Evolutionary conservation across 2,888 invertebrate species (phyloP).

Genomic region (Eupithecia inturbata): DNA sequence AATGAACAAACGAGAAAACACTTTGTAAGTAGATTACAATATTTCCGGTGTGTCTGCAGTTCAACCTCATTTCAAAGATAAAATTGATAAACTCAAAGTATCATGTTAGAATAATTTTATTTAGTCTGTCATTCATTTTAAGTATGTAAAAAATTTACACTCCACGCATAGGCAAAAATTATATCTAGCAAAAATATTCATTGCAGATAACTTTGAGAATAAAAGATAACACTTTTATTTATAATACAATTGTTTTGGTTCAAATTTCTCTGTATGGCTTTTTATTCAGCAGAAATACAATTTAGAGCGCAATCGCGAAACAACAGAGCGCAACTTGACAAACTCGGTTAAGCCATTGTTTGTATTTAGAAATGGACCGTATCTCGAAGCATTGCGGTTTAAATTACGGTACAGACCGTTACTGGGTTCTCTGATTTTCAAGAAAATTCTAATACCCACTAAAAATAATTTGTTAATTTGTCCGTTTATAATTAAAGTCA

Average conservation of each 20-base stretch:
- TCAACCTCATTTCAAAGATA: too few relatives aligned
- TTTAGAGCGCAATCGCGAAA: constrained; percentile 27
- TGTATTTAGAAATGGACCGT: constrained; percentile 11
- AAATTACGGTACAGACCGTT: constrained; percentile 14
- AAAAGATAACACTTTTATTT: too few relatives aligned
- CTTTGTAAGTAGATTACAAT: too few relatives aligned
- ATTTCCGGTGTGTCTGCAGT: too few relatives aligned
- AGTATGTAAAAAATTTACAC: too few relatives aligned
- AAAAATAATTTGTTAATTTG: neutral
- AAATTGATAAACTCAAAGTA: too few relatives aligned
- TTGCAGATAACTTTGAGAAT: too few relatives aligned
- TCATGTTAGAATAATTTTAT: too few relatives aligned
- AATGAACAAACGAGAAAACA: too few relatives aligned
- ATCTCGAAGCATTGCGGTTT: constrained; percentile 21
- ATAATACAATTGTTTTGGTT: neutral
- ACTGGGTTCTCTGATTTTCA: neutral
- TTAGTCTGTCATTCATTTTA: too few relatives aligned
- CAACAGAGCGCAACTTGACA: constrained; percentile 18
- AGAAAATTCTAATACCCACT: neutral
- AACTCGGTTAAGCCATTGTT: constrained; percentile 12
- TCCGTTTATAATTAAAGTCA: neutral
- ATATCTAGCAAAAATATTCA: too few relatives aligned
- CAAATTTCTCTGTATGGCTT: neutral
- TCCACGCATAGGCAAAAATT: too few relatives aligned
- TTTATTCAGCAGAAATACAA: constrained; percentile 4